A percentile compares a stretch with the other conserved stretches of the same genome.
These are phyloP conservation scores for Cariama cristata DNA, from an alignment of 2,113 vertebrate species.

Conservation along the genomic window DNA sequence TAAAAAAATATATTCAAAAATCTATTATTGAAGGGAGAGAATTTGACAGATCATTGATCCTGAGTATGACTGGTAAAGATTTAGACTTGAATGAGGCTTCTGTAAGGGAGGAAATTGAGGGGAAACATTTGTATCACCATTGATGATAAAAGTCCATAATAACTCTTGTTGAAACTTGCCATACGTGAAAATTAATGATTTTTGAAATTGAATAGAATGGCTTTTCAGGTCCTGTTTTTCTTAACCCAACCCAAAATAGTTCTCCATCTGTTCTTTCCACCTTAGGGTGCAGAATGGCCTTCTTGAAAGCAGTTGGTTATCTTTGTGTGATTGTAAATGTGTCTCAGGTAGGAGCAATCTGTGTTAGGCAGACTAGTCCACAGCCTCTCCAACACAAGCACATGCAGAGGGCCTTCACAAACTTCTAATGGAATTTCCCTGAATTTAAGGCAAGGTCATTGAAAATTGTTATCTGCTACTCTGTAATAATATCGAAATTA, in stretches of 20 bases:
- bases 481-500: not conserved
- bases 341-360: not conserved
- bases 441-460: not conserved
- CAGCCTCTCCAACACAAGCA: not conserved
- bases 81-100: not conserved
- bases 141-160: constrained; percentile 2
- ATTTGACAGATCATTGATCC: constrained; percentile 9
- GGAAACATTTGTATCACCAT: not conserved
- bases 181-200: constrained; percentile 27
- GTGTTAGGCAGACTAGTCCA: not conserved
- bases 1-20: constrained; percentile 29
- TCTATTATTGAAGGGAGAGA: constrained; percentile 7
- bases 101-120: not conserved
- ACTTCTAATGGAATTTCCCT: not conserved
- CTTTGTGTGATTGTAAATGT: not conserved
- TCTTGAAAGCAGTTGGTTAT: not conserved
- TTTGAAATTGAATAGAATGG: not conserved
- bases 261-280: constrained; percentile 25
- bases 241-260: not conserved
- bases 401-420: not conserved
- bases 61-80: not conserved
- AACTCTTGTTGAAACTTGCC: constrained; percentile 17
- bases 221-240: not conserved
- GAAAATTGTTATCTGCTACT: not conserved
- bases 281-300: not conserved